A percentile compares a stretch with the other conserved stretches of the same genome.
Conservation (phyloP, 2,797 vertebrate species). For the Choloepus didactylus region DNA sequence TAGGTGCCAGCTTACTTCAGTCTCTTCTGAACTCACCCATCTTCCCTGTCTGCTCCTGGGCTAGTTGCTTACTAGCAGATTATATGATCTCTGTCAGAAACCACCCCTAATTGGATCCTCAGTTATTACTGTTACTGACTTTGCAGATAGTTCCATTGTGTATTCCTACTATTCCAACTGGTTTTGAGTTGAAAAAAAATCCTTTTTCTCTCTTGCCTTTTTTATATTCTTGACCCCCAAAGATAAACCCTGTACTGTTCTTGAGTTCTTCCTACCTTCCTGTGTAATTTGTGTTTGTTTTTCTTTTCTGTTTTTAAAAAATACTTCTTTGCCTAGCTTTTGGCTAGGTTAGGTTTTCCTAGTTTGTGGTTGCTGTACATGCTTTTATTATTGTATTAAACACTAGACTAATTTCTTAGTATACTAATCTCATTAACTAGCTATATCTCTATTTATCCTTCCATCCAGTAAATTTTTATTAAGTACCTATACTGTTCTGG, state of each 20-base stretch:
- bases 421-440: background rate
- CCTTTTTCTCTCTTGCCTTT: background rate
- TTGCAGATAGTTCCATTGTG: background rate
- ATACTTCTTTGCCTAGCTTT: background rate
- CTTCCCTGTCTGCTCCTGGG: background rate
- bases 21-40: background rate
- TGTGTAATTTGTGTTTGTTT: background rate
- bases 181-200: conserved; percentile 13
- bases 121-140: background rate
- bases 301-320: background rate
- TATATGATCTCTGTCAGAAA: background rate
- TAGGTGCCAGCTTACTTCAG: background rate
- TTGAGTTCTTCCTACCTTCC: conserved; percentile 3
- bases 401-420: background rate
- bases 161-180: conserved; percentile 3
- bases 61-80: background rate
- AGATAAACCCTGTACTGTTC: background rate
- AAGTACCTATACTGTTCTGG: background rate
- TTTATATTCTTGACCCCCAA: background rate
- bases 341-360: background rate
- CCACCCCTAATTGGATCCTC: background rate
- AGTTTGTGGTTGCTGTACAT: background rate
- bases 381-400: background rate
- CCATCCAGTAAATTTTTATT: background rate
- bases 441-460: background rate